Percentiles rank a stretch among this genome's conserved stretches.
phyloP scores from a whole-genome alignment of 2,888 invertebrate species.

The Ophioninae sp. region DNA sequence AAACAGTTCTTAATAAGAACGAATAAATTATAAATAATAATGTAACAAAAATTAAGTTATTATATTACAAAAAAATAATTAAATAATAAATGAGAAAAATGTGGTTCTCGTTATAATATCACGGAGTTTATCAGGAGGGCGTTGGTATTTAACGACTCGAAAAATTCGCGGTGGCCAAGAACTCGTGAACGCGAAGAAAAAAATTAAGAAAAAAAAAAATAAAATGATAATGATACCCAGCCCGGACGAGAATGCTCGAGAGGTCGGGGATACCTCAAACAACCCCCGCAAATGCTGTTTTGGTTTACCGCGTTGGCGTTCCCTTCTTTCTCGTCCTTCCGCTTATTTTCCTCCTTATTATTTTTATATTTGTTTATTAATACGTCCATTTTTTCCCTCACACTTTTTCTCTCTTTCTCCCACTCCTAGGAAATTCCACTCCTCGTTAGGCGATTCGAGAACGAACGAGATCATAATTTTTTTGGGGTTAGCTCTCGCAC shows the following conservation, averaged over 20 bases:
- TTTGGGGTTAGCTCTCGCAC: neutral
- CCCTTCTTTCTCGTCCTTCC: conserved; percentile 37
- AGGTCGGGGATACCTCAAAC: conserved; percentile 26
- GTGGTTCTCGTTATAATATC: conserved; percentile 67
- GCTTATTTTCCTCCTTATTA: conserved; percentile 36
- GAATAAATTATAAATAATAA: no score
- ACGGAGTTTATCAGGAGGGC: conserved; percentile 46
- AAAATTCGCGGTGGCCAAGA: conserved; percentile 62
- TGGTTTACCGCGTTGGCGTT: conserved; percentile 29
- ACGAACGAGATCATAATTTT: neutral
- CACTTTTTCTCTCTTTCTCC: conserved; percentile 5
- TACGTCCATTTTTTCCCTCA: conserved; percentile 34
- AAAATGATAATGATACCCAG: conserved; percentile 77
- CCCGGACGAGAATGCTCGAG: conserved; percentile 33
- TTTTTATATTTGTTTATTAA: conserved; percentile 53
- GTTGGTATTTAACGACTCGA: conserved; percentile 69
- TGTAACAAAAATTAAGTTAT: neutral
- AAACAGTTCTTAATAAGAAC: no score
- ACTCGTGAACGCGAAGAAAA: conserved; percentile 57
- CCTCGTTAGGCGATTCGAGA: conserved; percentile 61
- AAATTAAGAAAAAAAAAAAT: conserved; percentile 63
- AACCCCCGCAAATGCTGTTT: conserved; percentile 41
- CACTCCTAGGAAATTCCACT: conserved; percentile 54
- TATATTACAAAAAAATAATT: neutral
- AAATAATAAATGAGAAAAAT: conserved; percentile 49